These are phyloP conservation scores for Herpetotheres cachinnans DNA, from an alignment of 2,113 vertebrate genomes.

Conservation along the genomic window DNA sequence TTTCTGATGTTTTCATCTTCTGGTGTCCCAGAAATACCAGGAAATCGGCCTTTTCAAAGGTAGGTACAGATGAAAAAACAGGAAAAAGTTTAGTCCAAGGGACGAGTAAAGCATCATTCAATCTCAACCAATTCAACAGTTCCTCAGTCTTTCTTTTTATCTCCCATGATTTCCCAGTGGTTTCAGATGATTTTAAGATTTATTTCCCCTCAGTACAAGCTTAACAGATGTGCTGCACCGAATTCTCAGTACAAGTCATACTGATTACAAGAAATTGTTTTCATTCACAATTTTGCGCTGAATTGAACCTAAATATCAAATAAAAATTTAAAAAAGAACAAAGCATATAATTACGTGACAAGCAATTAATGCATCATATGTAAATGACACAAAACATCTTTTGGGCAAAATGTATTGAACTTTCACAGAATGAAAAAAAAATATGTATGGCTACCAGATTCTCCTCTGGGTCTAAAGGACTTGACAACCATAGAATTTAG, in stretches of 20 bases:
- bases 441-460: background rate
- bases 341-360: background rate
- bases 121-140: background rate
- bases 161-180: background rate
- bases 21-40: slow-evolving; percentile 29
- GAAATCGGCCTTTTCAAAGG: background rate
- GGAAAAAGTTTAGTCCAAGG: background rate
- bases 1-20: slow-evolving; percentile 29
- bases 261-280: background rate
- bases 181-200: background rate
- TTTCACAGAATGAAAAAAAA: background rate
- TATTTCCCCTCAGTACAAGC: background rate
- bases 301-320: background rate
- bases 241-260: background rate
- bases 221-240: background rate
- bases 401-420: background rate
- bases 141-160: background rate
- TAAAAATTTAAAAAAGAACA: background rate
- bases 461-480: background rate
- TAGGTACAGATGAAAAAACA: slow-evolving; percentile 7
- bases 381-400: background rate
- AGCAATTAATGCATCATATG: background rate
- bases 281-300: background rate
- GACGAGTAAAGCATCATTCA: background rate
- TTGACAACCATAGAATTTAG: background rate